phyloP scores from a whole-genome alignment of 2,888 invertebrate genomes.

The Neoaliturus tenellus region DNA sequence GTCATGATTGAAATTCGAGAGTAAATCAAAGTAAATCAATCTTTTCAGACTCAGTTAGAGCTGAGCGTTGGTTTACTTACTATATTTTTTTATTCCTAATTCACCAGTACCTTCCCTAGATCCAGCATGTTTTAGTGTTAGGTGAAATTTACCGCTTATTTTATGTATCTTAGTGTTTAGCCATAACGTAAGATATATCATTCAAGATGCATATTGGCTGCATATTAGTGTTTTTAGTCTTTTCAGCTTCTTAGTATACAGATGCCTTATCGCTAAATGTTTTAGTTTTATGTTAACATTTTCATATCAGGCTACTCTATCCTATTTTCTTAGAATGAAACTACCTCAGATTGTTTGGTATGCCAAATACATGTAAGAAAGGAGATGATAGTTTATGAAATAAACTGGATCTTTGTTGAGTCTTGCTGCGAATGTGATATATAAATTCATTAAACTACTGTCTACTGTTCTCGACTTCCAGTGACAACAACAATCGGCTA shows the following conservation, averaged over 20 bases:
- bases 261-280: background rate
- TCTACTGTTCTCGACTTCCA: background rate
- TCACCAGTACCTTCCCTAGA: background rate
- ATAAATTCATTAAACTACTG: too few species aligned
- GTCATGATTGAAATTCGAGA: too few species aligned
- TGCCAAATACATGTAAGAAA: background rate
- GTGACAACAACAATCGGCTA: background rate
- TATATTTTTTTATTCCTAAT: too few species aligned
- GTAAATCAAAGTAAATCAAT: too few species aligned
- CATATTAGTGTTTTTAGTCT: background rate
- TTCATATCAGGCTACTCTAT: background rate
- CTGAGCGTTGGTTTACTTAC: too few species aligned
- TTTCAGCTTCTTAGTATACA: constrained; percentile 10
- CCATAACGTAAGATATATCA: constrained; percentile 4
- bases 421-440: background rate
- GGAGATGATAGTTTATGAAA: background rate
- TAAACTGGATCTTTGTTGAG: background rate
- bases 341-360: background rate
- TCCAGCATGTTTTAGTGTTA: background rate
- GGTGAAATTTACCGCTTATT: background rate
- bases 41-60: too few species aligned
- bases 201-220: background rate
- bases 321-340: background rate
- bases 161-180: background rate
- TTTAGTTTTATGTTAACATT: background rate